Evolutionary conservation across 2,113 vertebrate species (phyloP), one percentile per base, ranked within the genome.

Genomic region (Tricholaema leucomelas): DNA sequence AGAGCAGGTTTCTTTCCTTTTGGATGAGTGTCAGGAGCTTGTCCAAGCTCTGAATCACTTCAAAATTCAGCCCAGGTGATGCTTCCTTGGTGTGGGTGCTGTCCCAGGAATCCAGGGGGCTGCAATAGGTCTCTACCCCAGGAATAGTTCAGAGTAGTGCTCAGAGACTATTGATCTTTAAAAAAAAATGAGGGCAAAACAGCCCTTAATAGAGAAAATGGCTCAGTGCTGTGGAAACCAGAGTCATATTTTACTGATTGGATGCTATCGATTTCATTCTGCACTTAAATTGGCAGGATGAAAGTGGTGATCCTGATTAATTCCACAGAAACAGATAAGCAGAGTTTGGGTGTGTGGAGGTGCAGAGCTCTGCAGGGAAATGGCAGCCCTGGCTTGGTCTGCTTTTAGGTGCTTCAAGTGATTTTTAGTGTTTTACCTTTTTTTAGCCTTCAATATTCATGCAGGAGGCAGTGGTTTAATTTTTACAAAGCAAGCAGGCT

Each of bases 241-340:
- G 72, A 56, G 67, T 66, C 54, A 48, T 96, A 90, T 95, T 94
- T 95, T 88, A 87, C 78, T 87, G 93, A 89, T 87, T 89, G 86
- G 79, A 20, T 87, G 86, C 86, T 95, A 90, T 94, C 91, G 95
- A 95, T 96, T 83, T 85, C n/a, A 1, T 89, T 89, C 81, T 94
- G n/a, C 72, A 81, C 85, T 87, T 85, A 87, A 95, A 94, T 94
- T 82, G 87, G 79, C 66, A 44, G 50, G 85, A 94, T 95, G 91
- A 90, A 96, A 87, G 91, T 87, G 82, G 92, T 94, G 94, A 96
- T 91, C 90, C 90, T 76, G 92, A 91, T 90, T 92, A 96, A 93
- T 96, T 94, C 93, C 63, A 2, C 63, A 48, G 59, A 90, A 85
- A 85, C 42, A 91, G 90, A 87, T 78, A 76, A 93, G 81, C 78